Evolutionary conservation across 2,888 invertebrate genomes (phyloP), one percentile per base, ranked within the genome.

Genomic region (Alviniconcha strummeri): DNA sequence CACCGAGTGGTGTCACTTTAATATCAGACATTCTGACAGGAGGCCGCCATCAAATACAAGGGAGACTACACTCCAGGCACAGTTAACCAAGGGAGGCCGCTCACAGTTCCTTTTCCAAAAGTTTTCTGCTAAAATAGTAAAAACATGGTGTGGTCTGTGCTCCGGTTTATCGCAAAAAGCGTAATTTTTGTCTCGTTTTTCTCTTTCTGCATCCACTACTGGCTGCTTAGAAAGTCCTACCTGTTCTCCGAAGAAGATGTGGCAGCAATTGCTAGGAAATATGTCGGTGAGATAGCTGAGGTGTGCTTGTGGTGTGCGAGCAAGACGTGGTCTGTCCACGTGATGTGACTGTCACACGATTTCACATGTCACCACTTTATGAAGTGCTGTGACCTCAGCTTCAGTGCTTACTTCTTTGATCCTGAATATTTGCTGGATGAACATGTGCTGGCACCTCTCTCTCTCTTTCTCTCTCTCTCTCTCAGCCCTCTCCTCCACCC

Each of bases 141-240:
- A 56, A 57, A n/a, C 55, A 74, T 81, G 72, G 72, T 84, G 36
- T 74, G 84, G 64, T 72, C 13, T 5, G 54, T 75, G 7, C 77
- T 86, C n/a, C 82, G 85, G 19, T 84, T 55, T 52, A 19, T 75
- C 7, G 84, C 79, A 5, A 80, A 85, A 81, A 19, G 60, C 52
- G 17, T 75, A 67, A 77, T 83, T 57, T 74, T 85, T 15, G 71
- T 84, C 7, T 82, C 67, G 15, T 82, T 82, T 15, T 75, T 75
- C 60, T 82, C 77, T n/a, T 89, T 90, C 87, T 84, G 88, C 55
- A 88, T 92, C 13, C 89, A 91, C 72, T 90, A 88, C 79, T 92
- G 92, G 92, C 81, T 92, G 11, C 83, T 85, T n/a, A 87, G 86
- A 36, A 92, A 92, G 83, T 85, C 88, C 11, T 92, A 90, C 85